phyloP scores from a whole-genome alignment of 2,113 vertebrate genomes.

The Poeciliopsis turrubarensis region DNA sequence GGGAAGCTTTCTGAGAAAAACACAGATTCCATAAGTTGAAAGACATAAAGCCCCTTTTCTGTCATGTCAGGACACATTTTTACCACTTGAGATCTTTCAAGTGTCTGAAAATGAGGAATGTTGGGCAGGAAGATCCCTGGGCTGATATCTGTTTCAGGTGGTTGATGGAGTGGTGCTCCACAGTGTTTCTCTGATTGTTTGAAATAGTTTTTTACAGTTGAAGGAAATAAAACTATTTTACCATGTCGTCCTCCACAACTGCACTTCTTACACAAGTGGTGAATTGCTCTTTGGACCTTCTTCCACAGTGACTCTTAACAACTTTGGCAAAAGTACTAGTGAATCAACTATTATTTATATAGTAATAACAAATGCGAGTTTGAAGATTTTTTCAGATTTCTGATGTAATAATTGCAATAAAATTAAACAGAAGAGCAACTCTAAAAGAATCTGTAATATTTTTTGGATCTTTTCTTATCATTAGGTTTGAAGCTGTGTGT shows the following conservation, averaged over 20 bases:
- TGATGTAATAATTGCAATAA: too few species aligned
- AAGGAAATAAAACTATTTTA: background rate
- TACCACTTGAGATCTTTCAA: background rate
- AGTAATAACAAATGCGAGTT: too few species aligned
- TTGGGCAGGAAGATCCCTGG: background rate
- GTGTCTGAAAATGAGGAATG: constrained; percentile 1
- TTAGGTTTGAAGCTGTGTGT: too few species aligned
- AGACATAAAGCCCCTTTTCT: constrained; percentile 37
- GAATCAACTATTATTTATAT: too few species aligned
- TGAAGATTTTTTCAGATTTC: too few species aligned
- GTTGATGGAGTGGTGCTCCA: background rate
- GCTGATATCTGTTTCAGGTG: background rate
- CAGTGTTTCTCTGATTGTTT: background rate
- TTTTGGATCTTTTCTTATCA: too few species aligned
- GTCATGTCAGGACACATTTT: constrained; percentile 28
- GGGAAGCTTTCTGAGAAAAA: background rate
- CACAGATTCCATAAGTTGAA: background rate
- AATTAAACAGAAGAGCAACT: too few species aligned
- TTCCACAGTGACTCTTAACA: too few species aligned
- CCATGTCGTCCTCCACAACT: background rate
- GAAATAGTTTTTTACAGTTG: background rate
- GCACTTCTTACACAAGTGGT: too few species aligned
- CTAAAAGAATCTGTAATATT: too few species aligned
- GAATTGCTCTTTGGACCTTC: background rate
- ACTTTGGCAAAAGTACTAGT: too few species aligned